Conservation (phyloP, 2,888 invertebrate species). For the Ypsolopha sequella region DNA sequence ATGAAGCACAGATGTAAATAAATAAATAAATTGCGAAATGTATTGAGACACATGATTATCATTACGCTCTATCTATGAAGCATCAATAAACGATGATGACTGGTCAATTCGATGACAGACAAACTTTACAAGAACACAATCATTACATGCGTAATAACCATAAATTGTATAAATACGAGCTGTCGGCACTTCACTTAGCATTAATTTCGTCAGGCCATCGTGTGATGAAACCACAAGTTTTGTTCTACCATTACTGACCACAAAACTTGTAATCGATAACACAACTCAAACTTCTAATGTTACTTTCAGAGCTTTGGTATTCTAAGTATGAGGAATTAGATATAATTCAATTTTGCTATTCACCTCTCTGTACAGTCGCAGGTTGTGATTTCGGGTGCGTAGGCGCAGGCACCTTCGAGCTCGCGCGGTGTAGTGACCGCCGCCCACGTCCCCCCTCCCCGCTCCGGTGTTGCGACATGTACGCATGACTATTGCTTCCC, state of each 20-base stretch:
- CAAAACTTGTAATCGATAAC: neutral
- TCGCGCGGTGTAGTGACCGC: slow-evolving; percentile 28
- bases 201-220: neutral
- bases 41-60: neutral
- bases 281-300: too few species aligned
- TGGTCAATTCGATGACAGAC: neutral
- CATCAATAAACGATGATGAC: slow-evolving; percentile 2
- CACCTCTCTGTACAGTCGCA: neutral
- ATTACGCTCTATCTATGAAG: neutral
- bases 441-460: slow-evolving; percentile 21
- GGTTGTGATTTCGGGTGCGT: slow-evolving; percentile 8
- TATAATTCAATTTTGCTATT: too few species aligned
- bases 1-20: too few species aligned
- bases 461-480: slow-evolving; percentile 22
- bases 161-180: neutral
- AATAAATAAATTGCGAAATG: neutral
- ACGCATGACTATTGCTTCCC: neutral
- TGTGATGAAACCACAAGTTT: neutral
- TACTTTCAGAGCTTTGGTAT: too few species aligned
- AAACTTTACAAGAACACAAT: neutral
- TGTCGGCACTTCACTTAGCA: neutral
- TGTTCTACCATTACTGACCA: neutral
- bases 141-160: neutral
- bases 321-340: too few species aligned
- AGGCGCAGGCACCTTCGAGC: slow-evolving; percentile 10